These are phyloP conservation scores for Drosophila melanogaster DNA, from an alignment of 1,140 invertebrate species.

Conservation along the genomic window DNA sequence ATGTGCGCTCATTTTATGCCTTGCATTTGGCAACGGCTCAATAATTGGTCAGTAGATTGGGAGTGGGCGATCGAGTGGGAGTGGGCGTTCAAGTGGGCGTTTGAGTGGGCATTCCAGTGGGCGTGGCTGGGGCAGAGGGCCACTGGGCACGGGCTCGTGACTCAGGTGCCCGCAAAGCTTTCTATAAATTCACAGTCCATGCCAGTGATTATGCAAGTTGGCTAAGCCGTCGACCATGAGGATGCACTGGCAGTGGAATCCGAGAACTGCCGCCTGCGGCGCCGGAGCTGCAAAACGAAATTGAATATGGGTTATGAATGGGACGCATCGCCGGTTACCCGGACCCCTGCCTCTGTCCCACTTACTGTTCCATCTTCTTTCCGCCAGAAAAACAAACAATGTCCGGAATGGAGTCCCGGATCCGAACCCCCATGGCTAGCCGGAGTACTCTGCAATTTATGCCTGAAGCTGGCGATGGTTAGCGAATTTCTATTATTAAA, in stretches of 20 bases:
- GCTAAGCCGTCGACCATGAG: constrained; percentile 22
- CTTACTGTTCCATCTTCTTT: constrained; percentile 36
- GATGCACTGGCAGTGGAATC: constrained; percentile 8
- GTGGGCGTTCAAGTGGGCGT: background rate
- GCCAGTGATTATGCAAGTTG: constrained; percentile 77
- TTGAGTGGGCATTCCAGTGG: background rate
- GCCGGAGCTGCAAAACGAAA: constrained; percentile 65
- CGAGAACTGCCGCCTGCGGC: constrained; percentile 34
- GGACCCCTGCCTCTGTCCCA: constrained; percentile 4
- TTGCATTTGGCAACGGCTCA: constrained; percentile 75
- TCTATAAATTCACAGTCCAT: constrained; percentile 73
- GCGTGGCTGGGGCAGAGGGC: background rate
- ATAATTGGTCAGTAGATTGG: constrained; percentile 69
- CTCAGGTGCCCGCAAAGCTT: constrained; percentile 75
- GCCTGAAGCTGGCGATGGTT: constrained; percentile 12
- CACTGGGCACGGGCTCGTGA: constrained; percentile 20
- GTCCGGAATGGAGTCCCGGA: constrained; percentile 26
- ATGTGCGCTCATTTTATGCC: constrained; percentile 74
- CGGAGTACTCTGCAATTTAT: constrained; percentile 51
- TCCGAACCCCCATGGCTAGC: constrained; percentile 33
- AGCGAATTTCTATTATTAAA: constrained; percentile 8
- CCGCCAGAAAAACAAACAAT: constrained; percentile 51
- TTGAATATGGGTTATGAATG: constrained; percentile 77
- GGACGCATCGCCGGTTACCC: constrained; percentile 28
- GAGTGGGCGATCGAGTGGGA: constrained; percentile 6